Percentiles rank a stretch among this genome's conserved stretches.
These are phyloP conservation scores for Aegypius monachus DNA, from an alignment of 2,113 vertebrate species.

Conservation along the genomic window DNA sequence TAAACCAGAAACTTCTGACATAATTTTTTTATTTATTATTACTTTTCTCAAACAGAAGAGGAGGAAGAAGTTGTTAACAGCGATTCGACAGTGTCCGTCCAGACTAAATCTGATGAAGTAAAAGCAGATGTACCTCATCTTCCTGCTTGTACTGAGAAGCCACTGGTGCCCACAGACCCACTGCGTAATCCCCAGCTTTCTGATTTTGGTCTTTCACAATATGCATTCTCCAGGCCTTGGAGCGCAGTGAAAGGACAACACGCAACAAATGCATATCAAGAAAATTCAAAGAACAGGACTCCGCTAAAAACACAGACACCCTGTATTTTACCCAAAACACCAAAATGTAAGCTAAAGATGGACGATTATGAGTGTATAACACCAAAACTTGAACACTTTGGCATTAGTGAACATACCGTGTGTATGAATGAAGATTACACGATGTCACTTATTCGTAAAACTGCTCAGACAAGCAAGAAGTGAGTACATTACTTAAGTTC, in stretches of 20 bases:
- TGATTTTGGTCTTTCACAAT: slow-evolving; percentile 88
- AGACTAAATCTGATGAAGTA: slow-evolving; percentile 2
- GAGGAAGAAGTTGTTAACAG: background rate
- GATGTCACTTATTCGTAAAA: slow-evolving; percentile 78
- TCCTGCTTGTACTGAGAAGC: background rate
- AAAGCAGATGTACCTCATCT: background rate
- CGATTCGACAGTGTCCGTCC: background rate
- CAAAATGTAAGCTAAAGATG: slow-evolving; percentile 79
- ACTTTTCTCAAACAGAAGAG: background rate
- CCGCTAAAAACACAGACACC: background rate
- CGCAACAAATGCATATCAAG: background rate
- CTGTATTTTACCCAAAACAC: slow-evolving; percentile 71
- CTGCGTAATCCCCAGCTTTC: slow-evolving; percentile 80
- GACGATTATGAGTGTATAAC: slow-evolving; percentile 78
- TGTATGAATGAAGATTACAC: slow-evolving; percentile 91
- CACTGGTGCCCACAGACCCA: background rate
- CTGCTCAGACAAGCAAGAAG: slow-evolving; percentile 47
- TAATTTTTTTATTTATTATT: background rate
- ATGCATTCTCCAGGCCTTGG: slow-evolving; percentile 70
- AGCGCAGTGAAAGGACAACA: background rate
- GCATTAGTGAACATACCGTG: slow-evolving; percentile 82
- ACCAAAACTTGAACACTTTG: slow-evolving; percentile 83
- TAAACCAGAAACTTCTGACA: background rate
- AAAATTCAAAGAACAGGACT: background rate
- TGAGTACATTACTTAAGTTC: slow-evolving; percentile 11